Base-by-base conservation (phyloP, 2,113 vertebrate genomes). In the Centrocercus urophasianus region DNA sequence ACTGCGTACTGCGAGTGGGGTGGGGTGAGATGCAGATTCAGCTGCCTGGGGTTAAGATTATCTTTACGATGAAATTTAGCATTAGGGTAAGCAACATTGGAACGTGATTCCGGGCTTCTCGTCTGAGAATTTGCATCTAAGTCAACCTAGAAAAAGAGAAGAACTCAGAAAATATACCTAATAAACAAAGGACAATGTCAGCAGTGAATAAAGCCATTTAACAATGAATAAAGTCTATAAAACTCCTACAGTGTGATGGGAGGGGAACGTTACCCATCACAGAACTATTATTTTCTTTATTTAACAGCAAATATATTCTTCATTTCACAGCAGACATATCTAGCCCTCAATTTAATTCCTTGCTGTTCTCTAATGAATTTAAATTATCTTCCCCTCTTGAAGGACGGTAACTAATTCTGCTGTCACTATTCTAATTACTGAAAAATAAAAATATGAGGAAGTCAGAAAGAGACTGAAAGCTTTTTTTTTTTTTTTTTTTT, bases 21-120 rank as follows among this genome's bases (percentile, higher is more conserved):
- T 2, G 98, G 98, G 27, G 98, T 98, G 64, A 99, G 98, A 87
- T 99, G 99, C 48, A 99, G 98, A 94, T 98, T 98, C 87, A 99
- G 97, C 78, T 98, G 98, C 97, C 99, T 98, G 92, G 99, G 98
- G 91, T 97, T 96, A 59, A 98, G 97, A 86, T 97, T 98, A 92
- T 99, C 99, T 97, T 99, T 99, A 90, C 99, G 98, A 47, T 99
- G 98, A 91, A 99, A 99, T 94, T 99, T 97, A 60, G 98, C 90
- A 24, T 96, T 98, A 30, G 99, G 97, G 95, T 98, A 99, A 86
- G 97, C 97, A 42, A 98, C 61, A 22, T 96, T 76, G 28, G 98
- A 97, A 73, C 99, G 98, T 3, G 98, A 97, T 89, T 99, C 99
- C 1, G 99, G 98, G 96, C 98, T 98, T 97, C 99, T 98, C 86